A percentile compares a stretch with the other conserved stretches of the same genome.
Conservation (phyloP, 2,797 vertebrate species). For the Pteropus rufus region DNA sequence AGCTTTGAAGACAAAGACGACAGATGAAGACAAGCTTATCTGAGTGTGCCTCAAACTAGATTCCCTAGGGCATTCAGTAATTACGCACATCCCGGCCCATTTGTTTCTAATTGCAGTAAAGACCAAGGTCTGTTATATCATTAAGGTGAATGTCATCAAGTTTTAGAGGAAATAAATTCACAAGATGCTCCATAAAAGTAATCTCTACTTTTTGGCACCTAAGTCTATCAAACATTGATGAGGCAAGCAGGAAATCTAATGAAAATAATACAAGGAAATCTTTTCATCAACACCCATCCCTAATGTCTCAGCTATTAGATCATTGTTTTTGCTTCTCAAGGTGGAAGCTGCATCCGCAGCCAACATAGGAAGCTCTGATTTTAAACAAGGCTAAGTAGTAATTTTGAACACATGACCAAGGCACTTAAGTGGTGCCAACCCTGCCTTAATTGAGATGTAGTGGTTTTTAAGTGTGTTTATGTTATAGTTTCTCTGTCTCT, state of each 20-base stretch:
- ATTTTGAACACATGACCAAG: constrained; percentile 56
- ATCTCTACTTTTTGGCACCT: constrained; percentile 67
- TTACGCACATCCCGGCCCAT: neutral
- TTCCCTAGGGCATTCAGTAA: constrained; percentile 37
- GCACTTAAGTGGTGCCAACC: constrained; percentile 55
- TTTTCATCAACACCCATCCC: constrained; percentile 76
- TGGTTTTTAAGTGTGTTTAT: constrained; percentile 65
- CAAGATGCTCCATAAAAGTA: constrained; percentile 61
- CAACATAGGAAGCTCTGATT: constrained; percentile 62
- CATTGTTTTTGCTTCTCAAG: constrained; percentile 69
- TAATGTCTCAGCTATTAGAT: constrained; percentile 66
- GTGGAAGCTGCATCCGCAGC: neutral
- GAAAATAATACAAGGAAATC: constrained; percentile 78
- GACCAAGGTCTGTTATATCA: neutral
- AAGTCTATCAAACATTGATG: constrained; percentile 54
- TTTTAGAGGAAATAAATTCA: constrained; percentile 64
- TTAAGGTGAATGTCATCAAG: constrained; percentile 9
- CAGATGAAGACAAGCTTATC: constrained; percentile 49
- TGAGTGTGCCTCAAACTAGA: neutral
- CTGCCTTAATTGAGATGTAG: constrained; percentile 49
- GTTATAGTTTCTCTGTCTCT: neutral
- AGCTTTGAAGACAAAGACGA: constrained; percentile 54
- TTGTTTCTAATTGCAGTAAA: constrained; percentile 1
- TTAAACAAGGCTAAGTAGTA: constrained; percentile 64
- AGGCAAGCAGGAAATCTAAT: constrained; percentile 78